Base-by-base conservation (phyloP, 2,888 invertebrate species). In the Eupsilia transversa region DNA sequence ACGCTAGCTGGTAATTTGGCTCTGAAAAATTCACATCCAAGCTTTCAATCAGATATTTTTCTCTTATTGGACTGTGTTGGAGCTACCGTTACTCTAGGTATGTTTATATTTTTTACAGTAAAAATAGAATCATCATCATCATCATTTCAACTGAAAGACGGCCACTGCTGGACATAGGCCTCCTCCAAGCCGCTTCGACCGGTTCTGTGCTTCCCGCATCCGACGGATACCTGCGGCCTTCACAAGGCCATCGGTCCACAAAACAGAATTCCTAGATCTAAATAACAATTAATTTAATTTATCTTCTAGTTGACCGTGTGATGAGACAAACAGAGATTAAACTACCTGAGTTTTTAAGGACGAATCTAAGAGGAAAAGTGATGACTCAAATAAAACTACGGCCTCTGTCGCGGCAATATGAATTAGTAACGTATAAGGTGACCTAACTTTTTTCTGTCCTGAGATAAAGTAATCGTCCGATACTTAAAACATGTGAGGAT, bases 11-110 rank as follows among this genome's bases (percentile, higher is more conserved):
- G 97, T 17, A 97, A 97, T 88, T 90, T 97, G 74, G 96, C 97
- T 89, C 92, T 97, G 85, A 97, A 97, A 89, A 96, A 97, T 88
- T 88, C 93, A 38, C 93, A 97, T 86, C 94, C 91, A 6, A 97
- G 97, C 85, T 97, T 97, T 90, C 97, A 97, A 27, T 97, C 97
- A 0, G 97, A 97, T 89, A 89, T 97, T 60, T 97, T 97, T 87
- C 88, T 97, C 27, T 93, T 97, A 49, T 90, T 97, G 38, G 96
- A 96, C 90, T 95, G 96, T 41, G 94, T 95, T n/a, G 96, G 96
- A 38, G 96, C 97, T 1, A 85, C 91, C 33, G 81, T 97, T 41
- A 96, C 96, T 64, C 87, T 97, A 74, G 93, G 97, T 97, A 92
- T 9, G 52, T 46, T 10, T 41, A 27, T 1, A 69, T 69, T 54